Evolutionary conservation across 2,888 invertebrate species (phyloP).

Genomic region (Drosophila quinaria): DNA sequence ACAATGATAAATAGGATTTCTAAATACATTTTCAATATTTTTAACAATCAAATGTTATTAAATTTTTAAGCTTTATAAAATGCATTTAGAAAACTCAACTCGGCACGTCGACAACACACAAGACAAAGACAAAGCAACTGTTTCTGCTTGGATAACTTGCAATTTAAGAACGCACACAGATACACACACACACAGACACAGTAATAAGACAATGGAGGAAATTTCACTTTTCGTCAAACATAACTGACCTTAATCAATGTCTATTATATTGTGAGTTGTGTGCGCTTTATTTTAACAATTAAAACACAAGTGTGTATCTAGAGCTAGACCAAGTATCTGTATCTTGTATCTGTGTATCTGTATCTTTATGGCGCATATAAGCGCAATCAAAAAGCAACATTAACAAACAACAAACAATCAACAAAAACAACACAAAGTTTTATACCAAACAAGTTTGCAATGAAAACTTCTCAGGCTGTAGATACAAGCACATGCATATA

Average conservation of each 20-base stretch:
- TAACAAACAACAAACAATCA: conserved; percentile 27
- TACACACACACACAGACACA: conserved; percentile 5
- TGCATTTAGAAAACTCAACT: conserved; percentile 16
- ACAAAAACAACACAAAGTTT: conserved; percentile 25
- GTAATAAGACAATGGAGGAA: conserved; percentile 39
- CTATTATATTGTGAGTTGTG: conserved; percentile 49
- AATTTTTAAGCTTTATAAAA: background rate
- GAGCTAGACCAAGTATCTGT: conserved; percentile 30
- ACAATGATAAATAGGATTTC: background rate
- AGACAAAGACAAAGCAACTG: conserved; percentile 20
- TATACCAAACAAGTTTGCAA: conserved; percentile 70
- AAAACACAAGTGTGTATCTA: background rate
- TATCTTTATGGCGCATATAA: conserved; percentile 26
- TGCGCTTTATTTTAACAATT: background rate
- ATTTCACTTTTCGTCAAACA: conserved; percentile 71
- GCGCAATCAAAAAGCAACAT: conserved; percentile 56
- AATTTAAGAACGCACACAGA: conserved; percentile 20
- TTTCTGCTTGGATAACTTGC: conserved; percentile 51
- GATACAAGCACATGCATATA: conserved; percentile 16
- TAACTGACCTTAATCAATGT: conserved; percentile 77
- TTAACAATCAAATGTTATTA: conserved; percentile 5
- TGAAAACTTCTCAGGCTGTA: conserved; percentile 72
- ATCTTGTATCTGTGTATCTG: conserved; percentile 45
- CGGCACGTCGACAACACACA: conserved; percentile 5
- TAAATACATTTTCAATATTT: too few species aligned